Conservation (phyloP, 2,113 vertebrate species). For the Noctilio leporinus region DNA sequence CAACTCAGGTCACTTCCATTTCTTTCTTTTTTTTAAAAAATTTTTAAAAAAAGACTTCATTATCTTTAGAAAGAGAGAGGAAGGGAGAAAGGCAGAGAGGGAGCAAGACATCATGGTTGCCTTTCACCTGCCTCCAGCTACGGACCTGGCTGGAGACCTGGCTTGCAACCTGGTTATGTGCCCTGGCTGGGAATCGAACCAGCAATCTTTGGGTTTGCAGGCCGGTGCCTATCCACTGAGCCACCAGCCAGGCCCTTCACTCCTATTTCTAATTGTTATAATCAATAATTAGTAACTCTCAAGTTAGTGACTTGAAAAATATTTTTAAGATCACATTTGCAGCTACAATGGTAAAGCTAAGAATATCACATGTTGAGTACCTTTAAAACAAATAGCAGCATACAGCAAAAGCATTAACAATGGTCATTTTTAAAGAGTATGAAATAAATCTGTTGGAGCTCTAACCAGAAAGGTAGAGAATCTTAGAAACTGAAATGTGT, state of each 20-base stretch:
- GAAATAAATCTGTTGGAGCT: conserved; percentile 46
- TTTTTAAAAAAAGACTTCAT: too few species aligned
- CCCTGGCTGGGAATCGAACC: too few species aligned
- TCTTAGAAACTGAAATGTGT: conserved; percentile 15
- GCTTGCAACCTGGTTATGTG: too few species aligned
- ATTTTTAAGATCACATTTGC: conserved; percentile 10
- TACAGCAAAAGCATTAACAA: conserved; percentile 29
- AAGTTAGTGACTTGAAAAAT: neutral
- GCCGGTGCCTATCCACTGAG: too few species aligned
- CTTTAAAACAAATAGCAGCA: conserved; percentile 28
- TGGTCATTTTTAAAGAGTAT: conserved; percentile 5
- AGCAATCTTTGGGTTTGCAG: too few species aligned
- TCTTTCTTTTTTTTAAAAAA: too few species aligned
- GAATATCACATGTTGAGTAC: conserved; percentile 11
- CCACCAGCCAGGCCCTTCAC: too few species aligned
- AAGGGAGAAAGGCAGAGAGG: too few species aligned
- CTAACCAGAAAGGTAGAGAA: neutral
- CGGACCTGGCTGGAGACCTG: too few species aligned
- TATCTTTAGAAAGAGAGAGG: too few species aligned
- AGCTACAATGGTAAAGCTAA: conserved; percentile 8
- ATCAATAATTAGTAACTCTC: neutral
- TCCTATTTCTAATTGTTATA: neutral
- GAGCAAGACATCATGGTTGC: too few species aligned
- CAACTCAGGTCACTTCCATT: neutral
- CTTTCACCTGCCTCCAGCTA: too few species aligned